Evolutionary conservation across 2,797 vertebrate species (phyloP), one percentile per base, ranked within the genome.

Genomic region (Podarcis siculus): DNA sequence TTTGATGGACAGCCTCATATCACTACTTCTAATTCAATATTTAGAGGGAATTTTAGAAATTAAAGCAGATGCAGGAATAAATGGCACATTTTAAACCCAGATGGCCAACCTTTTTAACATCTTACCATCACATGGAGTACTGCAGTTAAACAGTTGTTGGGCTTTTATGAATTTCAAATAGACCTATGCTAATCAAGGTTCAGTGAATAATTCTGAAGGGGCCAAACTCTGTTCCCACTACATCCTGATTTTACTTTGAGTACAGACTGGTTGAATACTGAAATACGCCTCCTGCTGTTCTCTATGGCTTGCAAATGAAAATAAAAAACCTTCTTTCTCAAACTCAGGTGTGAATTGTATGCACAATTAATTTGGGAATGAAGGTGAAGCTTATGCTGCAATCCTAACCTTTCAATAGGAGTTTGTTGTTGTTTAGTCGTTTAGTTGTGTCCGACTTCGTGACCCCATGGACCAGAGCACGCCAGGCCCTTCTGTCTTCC

Each of bases 111-210:
- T 87, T 77, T 55, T 49, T 55, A 82, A 83, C 39, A 35, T 69
- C 8, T 67, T 25, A 27, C 25, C 32, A 49, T 30, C 23, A 76
- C n/a, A 35, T 35, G 42, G 13, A 21, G 17, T 49, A 35, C 55
- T 75, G 37, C 30, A 82, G 64, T 39, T 71, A 78, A 42, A 67
- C 78, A 27, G 32, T 79, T 72, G 5, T 42, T 76, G 49, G 37
- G 21, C 13, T 76, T 82, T 73, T 82, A 55, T 82, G 37, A 87
- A 87, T 82, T 32, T 64, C 30, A 80, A 64, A 39, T 13, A 82
- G 39, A 25, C 55, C 19, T 66, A 35, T 76, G 55, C 49, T 76
- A 82, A 76, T 49, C 30, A 64, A 45, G 30, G 55, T 81, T 82
- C 58, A 42, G 3, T 35, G 72, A 25, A 76, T 42, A 64, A 64